Conservation (phyloP, 1,140 invertebrate species). For the Patella vulgata region DNA sequence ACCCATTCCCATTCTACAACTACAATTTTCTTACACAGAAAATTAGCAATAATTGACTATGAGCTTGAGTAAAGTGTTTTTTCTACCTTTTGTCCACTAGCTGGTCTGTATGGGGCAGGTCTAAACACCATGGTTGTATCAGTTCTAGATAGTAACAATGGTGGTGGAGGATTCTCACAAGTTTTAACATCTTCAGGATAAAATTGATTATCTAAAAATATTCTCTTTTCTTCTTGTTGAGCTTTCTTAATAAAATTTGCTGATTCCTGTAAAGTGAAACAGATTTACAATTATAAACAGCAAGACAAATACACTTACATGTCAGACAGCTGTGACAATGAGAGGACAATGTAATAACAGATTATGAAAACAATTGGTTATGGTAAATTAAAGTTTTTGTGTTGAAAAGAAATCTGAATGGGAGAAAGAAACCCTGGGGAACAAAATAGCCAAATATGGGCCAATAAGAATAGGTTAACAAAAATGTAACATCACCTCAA, state of each 20-base stretch:
- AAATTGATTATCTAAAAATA: conserved; percentile 53
- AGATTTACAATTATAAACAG: too few species aligned
- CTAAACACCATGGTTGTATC: conserved; percentile 61
- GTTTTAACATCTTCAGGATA: conserved; percentile 15
- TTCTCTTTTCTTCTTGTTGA: conserved; percentile 55
- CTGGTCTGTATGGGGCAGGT: conserved; percentile 53
- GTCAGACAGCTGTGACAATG: not conserved
- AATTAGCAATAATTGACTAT: too few species aligned
- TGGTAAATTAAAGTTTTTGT: too few species aligned
- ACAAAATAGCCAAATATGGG: too few species aligned
- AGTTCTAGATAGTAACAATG: conserved; percentile 60
- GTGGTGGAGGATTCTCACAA: conserved; percentile 55
- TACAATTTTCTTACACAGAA: too few species aligned
- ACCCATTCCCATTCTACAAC: too few species aligned
- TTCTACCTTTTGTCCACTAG: conserved; percentile 40
- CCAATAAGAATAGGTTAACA: too few species aligned
- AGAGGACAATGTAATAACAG: too few species aligned
- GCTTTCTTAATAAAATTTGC: conserved; percentile 48
- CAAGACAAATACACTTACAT: not conserved
- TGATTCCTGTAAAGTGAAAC: conserved; percentile 43
- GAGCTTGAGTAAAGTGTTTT: too few species aligned
- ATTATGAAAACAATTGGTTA: conserved; percentile 1
- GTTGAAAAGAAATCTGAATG: too few species aligned
- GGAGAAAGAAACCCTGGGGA: too few species aligned
- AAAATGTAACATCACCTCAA: conserved; percentile 46